Conservation (phyloP, 2,888 invertebrate genomes). For the Poecilus cupreus region DNA sequence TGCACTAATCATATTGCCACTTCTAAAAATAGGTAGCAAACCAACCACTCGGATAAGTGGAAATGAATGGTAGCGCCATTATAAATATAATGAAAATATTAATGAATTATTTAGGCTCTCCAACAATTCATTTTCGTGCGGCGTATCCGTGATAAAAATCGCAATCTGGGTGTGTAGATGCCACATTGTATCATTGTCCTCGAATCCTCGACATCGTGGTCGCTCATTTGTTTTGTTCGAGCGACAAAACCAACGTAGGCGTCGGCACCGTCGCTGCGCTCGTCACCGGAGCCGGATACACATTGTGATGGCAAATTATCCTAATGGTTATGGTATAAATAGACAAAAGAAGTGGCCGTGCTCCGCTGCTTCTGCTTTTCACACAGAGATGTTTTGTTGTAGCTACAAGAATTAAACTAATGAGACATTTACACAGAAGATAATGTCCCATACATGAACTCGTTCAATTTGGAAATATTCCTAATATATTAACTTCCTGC, state of each 20-base stretch:
- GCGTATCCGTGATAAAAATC: no score
- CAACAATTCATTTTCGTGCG: no score
- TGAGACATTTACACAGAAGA: neutral
- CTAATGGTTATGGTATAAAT: conserved; percentile 30
- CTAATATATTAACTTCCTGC: no score
- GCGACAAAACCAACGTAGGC: neutral
- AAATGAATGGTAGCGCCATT: no score
- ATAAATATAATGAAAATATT: no score
- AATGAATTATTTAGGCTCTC: no score
- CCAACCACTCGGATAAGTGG: no score
- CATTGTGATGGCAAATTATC: conserved; percentile 30
- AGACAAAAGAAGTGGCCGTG: conserved; percentile 13
- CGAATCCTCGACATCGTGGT: neutral
- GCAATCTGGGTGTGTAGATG: no score
- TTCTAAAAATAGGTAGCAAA: no score
- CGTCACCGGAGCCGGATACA: conserved; percentile 3
- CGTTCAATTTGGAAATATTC: no score
- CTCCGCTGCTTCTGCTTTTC: neutral
- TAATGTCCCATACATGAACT: neutral
- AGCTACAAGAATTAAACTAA: neutral
- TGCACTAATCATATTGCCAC: no score
- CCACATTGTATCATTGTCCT: no score
- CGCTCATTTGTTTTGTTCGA: conserved; percentile 29
- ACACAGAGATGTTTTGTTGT: neutral
- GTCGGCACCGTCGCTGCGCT: neutral